Percentiles rank a stretch among this genome's conserved stretches.
These are phyloP conservation scores for Stichopus horrens DNA, from an alignment of 53 echinoderm and acorn worm species.

Conservation along the genomic window DNA sequence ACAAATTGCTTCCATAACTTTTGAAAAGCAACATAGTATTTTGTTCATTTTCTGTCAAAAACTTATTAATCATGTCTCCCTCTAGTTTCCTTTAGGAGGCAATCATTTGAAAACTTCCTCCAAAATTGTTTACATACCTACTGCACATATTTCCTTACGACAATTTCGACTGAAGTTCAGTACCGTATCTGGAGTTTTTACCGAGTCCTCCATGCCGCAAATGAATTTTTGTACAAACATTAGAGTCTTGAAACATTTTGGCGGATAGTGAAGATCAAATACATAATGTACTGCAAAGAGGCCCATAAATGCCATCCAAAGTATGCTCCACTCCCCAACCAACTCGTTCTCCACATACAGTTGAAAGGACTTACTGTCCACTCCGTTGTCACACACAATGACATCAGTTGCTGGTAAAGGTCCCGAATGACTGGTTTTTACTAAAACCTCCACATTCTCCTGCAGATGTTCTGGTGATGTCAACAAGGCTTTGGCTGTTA, in stretches of 20 bases:
- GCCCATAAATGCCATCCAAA: constrained; percentile 19
- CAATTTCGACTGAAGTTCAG: neutral
- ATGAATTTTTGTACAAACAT: constrained; percentile 5
- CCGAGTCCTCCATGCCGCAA: neutral
- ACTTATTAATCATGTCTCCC: neutral
- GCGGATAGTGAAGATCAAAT: neutral
- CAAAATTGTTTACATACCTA: neutral
- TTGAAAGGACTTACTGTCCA: neutral
- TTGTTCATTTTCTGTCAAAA: too few relatives aligned
- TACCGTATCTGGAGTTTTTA: constrained; percentile 17
- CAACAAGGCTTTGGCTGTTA: constrained; percentile 21
- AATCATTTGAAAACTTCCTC: neutral
- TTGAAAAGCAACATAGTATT: too few relatives aligned
- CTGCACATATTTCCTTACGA: neutral
- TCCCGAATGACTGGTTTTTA: neutral
- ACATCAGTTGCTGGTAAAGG: neutral
- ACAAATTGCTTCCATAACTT: too few relatives aligned
- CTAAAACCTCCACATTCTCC: neutral
- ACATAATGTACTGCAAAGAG: neutral
- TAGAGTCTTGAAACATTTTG: constrained; percentile 3
- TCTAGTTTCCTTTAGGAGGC: constrained; percentile 18
- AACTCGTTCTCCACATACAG: constrained; percentile 2
- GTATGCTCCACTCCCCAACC: neutral
- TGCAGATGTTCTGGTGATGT: neutral
- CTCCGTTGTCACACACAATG: constrained; percentile 9